Evolutionary conservation across 2,888 invertebrate species (phyloP).

Genomic region (Tinea trinotella): DNA sequence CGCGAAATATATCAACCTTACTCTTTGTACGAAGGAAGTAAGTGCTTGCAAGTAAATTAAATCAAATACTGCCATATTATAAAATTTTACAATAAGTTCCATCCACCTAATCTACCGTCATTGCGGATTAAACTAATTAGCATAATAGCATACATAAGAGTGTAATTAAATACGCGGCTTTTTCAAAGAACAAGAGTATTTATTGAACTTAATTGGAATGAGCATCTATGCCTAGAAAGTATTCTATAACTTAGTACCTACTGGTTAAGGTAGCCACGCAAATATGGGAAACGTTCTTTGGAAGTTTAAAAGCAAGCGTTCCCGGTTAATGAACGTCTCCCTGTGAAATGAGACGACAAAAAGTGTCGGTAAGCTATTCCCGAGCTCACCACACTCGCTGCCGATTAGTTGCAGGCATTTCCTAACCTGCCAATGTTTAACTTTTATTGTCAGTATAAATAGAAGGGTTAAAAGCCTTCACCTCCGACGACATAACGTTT

Average conservation of each 20-base stretch:
- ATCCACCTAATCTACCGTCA: no score
- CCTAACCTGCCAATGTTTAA: not conserved
- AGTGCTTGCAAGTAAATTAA: not conserved
- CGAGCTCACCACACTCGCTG: slow-evolving; percentile 30
- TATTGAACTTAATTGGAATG: slow-evolving; percentile 24
- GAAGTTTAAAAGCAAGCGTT: slow-evolving; percentile 31
- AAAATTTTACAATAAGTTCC: no score
- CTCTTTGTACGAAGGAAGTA: not conserved
- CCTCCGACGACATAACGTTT: not conserved
- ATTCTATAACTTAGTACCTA: slow-evolving; percentile 20
- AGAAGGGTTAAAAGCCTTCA: not conserved
- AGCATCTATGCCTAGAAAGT: slow-evolving; percentile 19
- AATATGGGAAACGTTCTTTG: slow-evolving; percentile 35
- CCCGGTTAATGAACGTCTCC: slow-evolving; percentile 37
- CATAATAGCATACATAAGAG: not conserved
- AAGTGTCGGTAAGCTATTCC: slow-evolving; percentile 46
- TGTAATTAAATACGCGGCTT: slow-evolving; percentile 15
- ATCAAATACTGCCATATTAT: no score
- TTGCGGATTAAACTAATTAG: slow-evolving; percentile 2
- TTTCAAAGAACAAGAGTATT: slow-evolving; percentile 22
- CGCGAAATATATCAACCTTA: slow-evolving; percentile 37
- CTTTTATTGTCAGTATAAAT: not conserved
- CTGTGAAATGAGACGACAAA: slow-evolving; percentile 43
- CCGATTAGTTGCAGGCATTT: slow-evolving; percentile 35
- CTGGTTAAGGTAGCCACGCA: slow-evolving; percentile 23